Conservation (phyloP, 1,140 invertebrate species). For the Nasonia giraulti region DNA sequence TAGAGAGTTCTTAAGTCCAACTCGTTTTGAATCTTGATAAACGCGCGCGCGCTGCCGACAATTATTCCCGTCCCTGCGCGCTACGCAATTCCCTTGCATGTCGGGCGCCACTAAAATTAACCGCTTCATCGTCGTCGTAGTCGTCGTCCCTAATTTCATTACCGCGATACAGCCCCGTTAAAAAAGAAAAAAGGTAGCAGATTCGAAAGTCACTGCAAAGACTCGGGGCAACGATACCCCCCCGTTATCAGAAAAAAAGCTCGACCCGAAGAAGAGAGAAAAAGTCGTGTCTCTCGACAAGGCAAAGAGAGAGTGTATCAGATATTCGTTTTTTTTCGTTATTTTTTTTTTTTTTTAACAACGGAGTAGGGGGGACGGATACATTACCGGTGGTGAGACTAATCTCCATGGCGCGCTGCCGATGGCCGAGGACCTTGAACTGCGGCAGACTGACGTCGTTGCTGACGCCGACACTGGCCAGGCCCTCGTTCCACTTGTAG, state of each 20-base stretch:
- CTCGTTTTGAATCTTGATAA: not conserved
- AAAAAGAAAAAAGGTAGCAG: not conserved
- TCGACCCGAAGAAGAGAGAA: not conserved
- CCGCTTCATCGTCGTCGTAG: not conserved
- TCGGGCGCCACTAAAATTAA: not conserved
- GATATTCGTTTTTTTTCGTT: conserved; percentile 55
- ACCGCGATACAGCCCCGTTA: not conserved
- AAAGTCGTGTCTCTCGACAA: no score
- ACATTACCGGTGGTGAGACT: conserved; percentile 92
- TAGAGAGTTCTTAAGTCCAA: not conserved
- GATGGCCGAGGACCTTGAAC: conserved; percentile 94
- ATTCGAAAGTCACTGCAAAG: not conserved
- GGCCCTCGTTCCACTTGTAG: conserved; percentile 95
- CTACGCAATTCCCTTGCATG: not conserved
- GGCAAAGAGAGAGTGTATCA: conserved; percentile 43
- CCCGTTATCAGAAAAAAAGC: not conserved
- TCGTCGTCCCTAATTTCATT: not conserved
- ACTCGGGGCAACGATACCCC: no score
- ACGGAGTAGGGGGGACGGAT: conserved; percentile 57
- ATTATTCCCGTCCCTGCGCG: not conserved
- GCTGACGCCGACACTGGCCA: conserved; percentile 92
- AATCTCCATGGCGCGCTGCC: conserved; percentile 92
- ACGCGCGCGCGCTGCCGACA: not conserved
- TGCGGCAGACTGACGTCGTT: conserved; percentile 95
- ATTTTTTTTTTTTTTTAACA: conserved; percentile 36